Evolutionary conservation across 1,140 invertebrate genomes (phyloP).

Genomic region (Drosophila sechellia): DNA sequence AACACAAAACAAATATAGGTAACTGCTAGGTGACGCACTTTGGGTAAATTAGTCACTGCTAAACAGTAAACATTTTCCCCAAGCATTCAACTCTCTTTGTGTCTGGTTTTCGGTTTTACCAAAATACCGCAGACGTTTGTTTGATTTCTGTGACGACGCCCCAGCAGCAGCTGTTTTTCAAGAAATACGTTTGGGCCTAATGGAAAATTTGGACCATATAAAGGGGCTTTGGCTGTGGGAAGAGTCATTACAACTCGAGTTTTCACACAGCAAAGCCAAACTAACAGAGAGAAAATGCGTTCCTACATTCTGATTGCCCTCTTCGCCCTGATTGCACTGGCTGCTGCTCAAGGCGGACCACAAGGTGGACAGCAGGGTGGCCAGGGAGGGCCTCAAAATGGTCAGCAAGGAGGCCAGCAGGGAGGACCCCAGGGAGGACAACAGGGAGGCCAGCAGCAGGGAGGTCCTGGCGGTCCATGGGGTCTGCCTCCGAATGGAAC

Average conservation of each 20-base stretch:
- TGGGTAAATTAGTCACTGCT: slow-evolving; percentile 7
- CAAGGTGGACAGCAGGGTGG: slow-evolving; percentile 4
- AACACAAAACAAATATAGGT: background rate
- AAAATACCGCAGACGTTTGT: slow-evolving; percentile 19
- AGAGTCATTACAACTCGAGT: slow-evolving; percentile 21
- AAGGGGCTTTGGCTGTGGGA: slow-evolving; percentile 1
- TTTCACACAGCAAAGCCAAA: slow-evolving; percentile 11
- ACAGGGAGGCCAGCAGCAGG: slow-evolving; percentile 7
- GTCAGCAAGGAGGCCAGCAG: slow-evolving; percentile 3
- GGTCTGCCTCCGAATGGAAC: slow-evolving; percentile 19
- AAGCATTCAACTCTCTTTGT: background rate
- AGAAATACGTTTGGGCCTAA: background rate
- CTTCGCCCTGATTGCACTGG: slow-evolving; percentile 27
- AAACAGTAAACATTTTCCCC: background rate
- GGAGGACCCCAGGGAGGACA: background rate
- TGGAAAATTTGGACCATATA: slow-evolving; percentile 15
- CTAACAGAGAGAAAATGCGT: slow-evolving; percentile 29
- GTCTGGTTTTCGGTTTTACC: slow-evolving; percentile 13
- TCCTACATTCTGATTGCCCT: slow-evolving; percentile 29
- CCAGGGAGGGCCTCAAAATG: background rate
- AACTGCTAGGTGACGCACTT: slow-evolving; percentile 18
- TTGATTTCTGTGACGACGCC: background rate
- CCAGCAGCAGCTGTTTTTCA: slow-evolving; percentile 7
- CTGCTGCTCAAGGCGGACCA: slow-evolving; percentile 3
- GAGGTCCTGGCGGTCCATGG: background rate